Evolutionary conservation across 2,888 invertebrate genomes (phyloP), one percentile per base, ranked within the genome.

Genomic region (Epistrophe grossulariae): DNA sequence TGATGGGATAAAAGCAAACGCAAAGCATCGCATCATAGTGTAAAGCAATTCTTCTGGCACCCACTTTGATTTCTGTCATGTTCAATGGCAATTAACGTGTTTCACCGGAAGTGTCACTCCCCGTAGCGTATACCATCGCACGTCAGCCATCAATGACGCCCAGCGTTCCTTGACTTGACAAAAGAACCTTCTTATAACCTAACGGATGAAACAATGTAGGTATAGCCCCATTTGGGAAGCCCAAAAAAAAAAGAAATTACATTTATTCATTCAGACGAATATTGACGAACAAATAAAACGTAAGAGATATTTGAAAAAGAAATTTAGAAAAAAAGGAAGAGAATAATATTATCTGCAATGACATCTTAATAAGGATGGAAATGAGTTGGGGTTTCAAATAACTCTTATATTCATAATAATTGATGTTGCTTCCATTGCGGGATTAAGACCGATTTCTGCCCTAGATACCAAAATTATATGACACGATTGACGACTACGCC

Each of bases 21-120:
- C 55, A 72, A 74, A 71, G 68, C 38, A 79, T 84, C 50, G 73
- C 70, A 82, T 81, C 78, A 82, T 72, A 64, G 78, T 60, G 64
- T 59, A 77, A 73, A 82, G 78, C 73, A 68, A 52, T 74, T 78
- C 72, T 81, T 85, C 81, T 77, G 81, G 81, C 81, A 73, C 77
- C 73, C 81, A 81, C 73, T 85, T 85, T 81, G 74, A 85, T 82
- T 82, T 78, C 85, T 82, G 78, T 82, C 82, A 81, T 85, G 85
- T 82, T 77, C 73, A 74, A 82, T 78, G 77, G 82, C 85, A 85
- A 85, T 85, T 85, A 85, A 85, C 82, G 81, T 85, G 85, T 82
- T 78, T 78, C 78, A 73, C 81, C 57, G 85, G 70, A 85, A 81
- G 62, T 78, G 76, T 68, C 71, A 72, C 76, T 72, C 77, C 66